Evolutionary conservation across 2,113 vertebrate genomes (phyloP), one percentile per base, ranked within the genome.

Genomic region (Dinomys branickii): DNA sequence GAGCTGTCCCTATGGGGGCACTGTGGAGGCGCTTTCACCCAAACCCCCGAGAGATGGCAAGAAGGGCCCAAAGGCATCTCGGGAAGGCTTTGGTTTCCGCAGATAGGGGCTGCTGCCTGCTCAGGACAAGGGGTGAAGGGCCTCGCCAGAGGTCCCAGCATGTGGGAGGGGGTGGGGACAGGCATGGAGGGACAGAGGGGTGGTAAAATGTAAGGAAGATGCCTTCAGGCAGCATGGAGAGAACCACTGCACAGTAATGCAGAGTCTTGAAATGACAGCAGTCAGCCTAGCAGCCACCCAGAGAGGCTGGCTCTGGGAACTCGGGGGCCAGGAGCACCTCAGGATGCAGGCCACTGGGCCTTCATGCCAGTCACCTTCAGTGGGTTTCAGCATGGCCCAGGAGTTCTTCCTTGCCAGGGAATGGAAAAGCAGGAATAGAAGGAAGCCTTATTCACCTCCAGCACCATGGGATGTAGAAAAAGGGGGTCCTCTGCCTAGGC

Each of bases 1-100:
- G 97, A 99, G 99, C 98, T 99, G 99, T 98, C 99, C 99, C 0
- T 99, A 99, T 0, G 99, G 99, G 96, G 99, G 99, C 94, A 99
- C 98, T 7, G 98, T 97, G 84, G 99, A 99, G 59, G 58, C 1
- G 0, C 98, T 99, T 16, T 98, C 99, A 8, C 99, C 99, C 9
- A 98, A 97, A 81, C 52, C 97, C 58, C 98, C 98, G 92, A 97
- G 98, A 96, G 98, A 97, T 24, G 81, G 93, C 97, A 99, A 98
- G 98, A 99, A 95, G 96, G 98, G 98, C 96, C 98, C 97, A 54
- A 99, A 99, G 98, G 96, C 98, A 3, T 61, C 87, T 0, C 98
- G 99, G 89, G 99, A 99, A 88, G 99, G 99, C 98, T 99, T 99
- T 65, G 97, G 98, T 77, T 99, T 99, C 98, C 99, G 99, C 96